A percentile compares a stretch with the other conserved stretches of the same genome.
Conservation (phyloP, 64 coral and sea anemone genomes). For the Actinia tenebrosa region DNA sequence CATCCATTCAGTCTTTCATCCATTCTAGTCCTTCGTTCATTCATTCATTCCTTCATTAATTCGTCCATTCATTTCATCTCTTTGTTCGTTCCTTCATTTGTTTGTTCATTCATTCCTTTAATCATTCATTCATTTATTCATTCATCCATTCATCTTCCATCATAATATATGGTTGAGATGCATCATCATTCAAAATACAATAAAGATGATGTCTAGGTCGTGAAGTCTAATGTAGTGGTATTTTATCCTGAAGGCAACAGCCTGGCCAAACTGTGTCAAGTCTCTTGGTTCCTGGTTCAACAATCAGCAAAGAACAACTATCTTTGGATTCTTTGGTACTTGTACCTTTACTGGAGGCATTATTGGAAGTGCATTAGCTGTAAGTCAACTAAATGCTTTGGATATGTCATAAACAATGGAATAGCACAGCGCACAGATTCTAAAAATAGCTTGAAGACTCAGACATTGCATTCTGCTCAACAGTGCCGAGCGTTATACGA, state of each 20-base stretch:
- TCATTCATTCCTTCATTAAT: too few species aligned
- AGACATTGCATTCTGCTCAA: too few species aligned
- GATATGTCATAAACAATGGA: not conserved
- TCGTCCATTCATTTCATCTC: not conserved
- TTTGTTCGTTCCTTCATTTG: not conserved
- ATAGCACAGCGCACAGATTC: not conserved
- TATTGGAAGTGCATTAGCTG: slow-evolving; percentile 86
- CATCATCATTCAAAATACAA: too few species aligned
- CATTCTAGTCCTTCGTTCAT: too few species aligned
- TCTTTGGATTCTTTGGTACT: slow-evolving; percentile 98
- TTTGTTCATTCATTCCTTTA: not conserved
- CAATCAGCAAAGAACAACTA: slow-evolving; percentile 79
- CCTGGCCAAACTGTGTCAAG: slow-evolving; percentile 98
- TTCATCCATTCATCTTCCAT: too few species aligned
- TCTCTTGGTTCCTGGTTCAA: slow-evolving; percentile 80
- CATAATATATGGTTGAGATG: too few species aligned
- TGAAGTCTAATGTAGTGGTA: not conserved
- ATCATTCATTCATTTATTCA: too few species aligned
- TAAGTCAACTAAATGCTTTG: slow-evolving; percentile 22
- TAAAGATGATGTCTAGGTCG: too few species aligned
- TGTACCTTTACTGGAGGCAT: slow-evolving; percentile 94
- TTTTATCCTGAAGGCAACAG: slow-evolving; percentile 59
- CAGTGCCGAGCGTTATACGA: too few species aligned
- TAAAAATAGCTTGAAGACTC: too few species aligned
- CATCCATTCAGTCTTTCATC: too few species aligned